phyloP scores from a whole-genome alignment of 2,113 vertebrate genomes.

The Fukomys damarensis region DNA sequence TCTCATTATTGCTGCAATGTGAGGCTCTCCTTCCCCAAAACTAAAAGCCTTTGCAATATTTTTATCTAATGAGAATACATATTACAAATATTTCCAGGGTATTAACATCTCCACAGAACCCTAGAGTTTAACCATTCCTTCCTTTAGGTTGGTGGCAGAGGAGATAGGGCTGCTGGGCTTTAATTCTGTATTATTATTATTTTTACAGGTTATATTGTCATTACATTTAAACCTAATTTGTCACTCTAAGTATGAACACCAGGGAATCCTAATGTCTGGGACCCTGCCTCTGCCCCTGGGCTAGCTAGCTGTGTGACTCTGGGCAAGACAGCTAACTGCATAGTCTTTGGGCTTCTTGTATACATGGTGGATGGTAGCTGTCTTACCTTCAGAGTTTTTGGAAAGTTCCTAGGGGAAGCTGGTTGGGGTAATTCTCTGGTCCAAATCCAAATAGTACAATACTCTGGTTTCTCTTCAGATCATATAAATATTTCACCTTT shows the following conservation, averaged over 20 bases:
- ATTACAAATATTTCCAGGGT: conserved; percentile 66
- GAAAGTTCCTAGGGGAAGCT: neutral
- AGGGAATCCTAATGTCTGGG: neutral
- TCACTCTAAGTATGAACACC: neutral
- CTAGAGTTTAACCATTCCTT: conserved; percentile 69
- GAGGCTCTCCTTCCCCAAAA: neutral
- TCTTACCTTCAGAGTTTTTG: neutral
- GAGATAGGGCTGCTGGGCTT: conserved; percentile 53
- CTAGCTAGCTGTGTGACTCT: neutral
- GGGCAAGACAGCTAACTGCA: neutral
- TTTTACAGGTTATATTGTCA: conserved; percentile 22
- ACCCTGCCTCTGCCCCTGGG: neutral
- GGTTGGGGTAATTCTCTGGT: neutral
- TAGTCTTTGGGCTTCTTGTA: neutral
- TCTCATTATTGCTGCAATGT: neutral
- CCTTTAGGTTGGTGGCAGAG: conserved; percentile 59
- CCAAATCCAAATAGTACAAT: neutral
- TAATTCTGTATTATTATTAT: conserved; percentile 68
- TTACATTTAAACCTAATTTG: conserved; percentile 23
- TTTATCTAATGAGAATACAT: conserved; percentile 4
- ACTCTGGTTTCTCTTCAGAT: no score
- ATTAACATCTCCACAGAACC: neutral
- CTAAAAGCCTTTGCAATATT: neutral
- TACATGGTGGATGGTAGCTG: neutral
- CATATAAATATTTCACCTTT: no score